Evolutionary conservation across 2,888 invertebrate species (phyloP), one percentile per base, ranked within the genome.

Genomic region (Poecilus cupreus): DNA sequence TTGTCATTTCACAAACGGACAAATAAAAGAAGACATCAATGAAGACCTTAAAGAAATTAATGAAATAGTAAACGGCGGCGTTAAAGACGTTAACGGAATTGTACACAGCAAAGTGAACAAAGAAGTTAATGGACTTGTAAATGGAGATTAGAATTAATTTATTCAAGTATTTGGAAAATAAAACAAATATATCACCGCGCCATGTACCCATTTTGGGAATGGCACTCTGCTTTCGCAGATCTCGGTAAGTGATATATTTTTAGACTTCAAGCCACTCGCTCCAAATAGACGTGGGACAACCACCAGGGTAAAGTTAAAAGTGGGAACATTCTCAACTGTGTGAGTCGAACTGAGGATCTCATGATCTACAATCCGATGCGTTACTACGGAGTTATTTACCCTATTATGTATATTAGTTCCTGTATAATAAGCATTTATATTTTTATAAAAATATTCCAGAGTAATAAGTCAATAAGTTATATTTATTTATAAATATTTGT

Each of bases 361-460:
- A n/a, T n/a, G n/a, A n/a, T n/a, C n/a, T n/a, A n/a, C n/a, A n/a
- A n/a, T n/a, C n/a, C n/a, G n/a, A n/a, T n/a, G n/a, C n/a, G n/a
- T n/a, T n/a, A n/a, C n/a, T n/a, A n/a, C n/a, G n/a, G n/a, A n/a
- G n/a, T n/a, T n/a, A n/a, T n/a, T n/a, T n/a, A n/a, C n/a, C n/a
- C n/a, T n/a, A 24, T 72, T 68, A 37, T 26, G 26, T 72, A 72
- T 46, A 43, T 16, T 43, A 72, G 72, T 72, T 72, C 72, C 72
- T 72, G 11, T 72, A 72, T 46, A 43, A 43, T 72, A 72, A 22
- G 24, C 72, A 72, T 72, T 72, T 72, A 43, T 72, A 72, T 72
- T 72, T 72, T 72, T 72, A 72, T 72, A 72, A 46, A 46, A 72
- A 2, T 22, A 46, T 72, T 46, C 46, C 43, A 32, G 6, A 60